Evolutionary conservation across 1,140 invertebrate genomes (phyloP).

Genomic region (Trissolcus basalis): DNA sequence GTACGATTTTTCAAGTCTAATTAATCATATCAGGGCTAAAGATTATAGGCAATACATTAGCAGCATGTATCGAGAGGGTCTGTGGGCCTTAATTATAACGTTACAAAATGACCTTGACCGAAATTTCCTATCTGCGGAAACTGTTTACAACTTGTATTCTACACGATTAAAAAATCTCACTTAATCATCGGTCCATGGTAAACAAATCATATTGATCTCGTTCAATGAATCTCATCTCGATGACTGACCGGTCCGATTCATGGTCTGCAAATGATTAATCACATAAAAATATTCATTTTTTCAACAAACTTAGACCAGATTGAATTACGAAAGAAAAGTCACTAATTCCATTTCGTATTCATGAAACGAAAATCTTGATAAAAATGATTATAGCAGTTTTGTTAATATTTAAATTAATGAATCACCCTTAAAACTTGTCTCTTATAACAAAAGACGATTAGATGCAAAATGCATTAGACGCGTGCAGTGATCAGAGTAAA

Average conservation of each 20-base stretch:
- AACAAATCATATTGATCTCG: constrained; percentile 1
- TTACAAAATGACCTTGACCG: constrained; percentile 40
- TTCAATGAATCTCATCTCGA: neutral
- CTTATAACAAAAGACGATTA: neutral
- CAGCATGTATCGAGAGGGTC: constrained; percentile 15
- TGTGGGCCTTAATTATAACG: constrained; percentile 32
- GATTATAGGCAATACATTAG: constrained; percentile 25
- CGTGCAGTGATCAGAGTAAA: constrained; percentile 3
- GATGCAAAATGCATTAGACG: constrained; percentile 9
- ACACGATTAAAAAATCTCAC: constrained; percentile 1
- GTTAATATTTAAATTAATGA: constrained; percentile 1
- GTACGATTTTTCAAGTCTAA: constrained; percentile 9
- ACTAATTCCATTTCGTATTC: too few species aligned
- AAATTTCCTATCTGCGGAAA: constrained; percentile 39
- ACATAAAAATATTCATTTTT: too few species aligned
- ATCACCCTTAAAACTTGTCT: neutral
- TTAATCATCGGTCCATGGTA: constrained; percentile 7
- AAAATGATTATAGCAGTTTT: neutral
- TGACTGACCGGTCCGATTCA: neutral
- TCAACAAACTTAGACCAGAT: too few species aligned
- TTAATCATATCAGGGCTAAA: constrained; percentile 18
- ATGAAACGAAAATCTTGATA: neutral
- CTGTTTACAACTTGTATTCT: constrained; percentile 24
- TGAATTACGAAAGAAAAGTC: too few species aligned
- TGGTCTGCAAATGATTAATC: neutral